These are phyloP conservation scores for Chymomyza costata DNA, from an alignment of 1,140 invertebrate species.

Conservation along the genomic window DNA sequence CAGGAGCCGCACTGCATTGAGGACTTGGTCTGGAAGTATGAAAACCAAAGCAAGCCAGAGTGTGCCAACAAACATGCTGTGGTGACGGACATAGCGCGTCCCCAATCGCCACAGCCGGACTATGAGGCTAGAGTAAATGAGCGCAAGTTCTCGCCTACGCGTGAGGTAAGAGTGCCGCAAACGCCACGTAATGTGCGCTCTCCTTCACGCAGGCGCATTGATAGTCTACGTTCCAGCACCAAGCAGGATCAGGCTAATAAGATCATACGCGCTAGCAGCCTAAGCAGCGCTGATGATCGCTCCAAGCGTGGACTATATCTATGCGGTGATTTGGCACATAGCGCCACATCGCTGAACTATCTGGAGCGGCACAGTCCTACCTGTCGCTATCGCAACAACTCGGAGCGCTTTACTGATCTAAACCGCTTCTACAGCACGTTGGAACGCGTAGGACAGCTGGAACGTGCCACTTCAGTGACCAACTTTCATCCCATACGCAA, in stretches of 20 bases:
- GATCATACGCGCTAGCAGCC: conserved; percentile 79
- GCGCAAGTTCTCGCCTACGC: conserved; percentile 63
- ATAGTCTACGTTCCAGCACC: conserved; percentile 53
- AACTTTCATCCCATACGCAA: conserved; percentile 83
- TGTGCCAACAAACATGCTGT: conserved; percentile 6
- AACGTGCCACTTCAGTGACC: conserved; percentile 83
- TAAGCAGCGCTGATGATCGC: conserved; percentile 77
- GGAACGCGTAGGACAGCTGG: conserved; percentile 88
- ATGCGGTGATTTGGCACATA: conserved; percentile 65
- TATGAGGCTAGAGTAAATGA: conserved; percentile 13
- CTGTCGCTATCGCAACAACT: conserved; percentile 81
- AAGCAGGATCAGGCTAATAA: conserved; percentile 64
- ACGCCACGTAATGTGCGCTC: conserved; percentile 79
- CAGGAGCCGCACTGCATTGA: conserved; percentile 50
- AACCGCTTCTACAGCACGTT: conserved; percentile 90
- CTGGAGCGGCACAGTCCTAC: conserved; percentile 63
- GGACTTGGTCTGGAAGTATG: conserved; percentile 67
- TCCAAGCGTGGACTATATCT: conserved; percentile 55
- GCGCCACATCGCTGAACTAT: conserved; percentile 60
- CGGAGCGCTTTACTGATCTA: conserved; percentile 88
- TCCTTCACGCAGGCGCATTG: conserved; percentile 80
- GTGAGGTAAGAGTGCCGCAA: conserved; percentile 66
- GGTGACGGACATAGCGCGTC: conserved; percentile 55
- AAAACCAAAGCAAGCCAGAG: conserved; percentile 40
- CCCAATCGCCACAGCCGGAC: conserved; percentile 37